These are phyloP conservation scores for Geophilus truncorum DNA, from an alignment of 2,888 invertebrate species.

Conservation along the genomic window DNA sequence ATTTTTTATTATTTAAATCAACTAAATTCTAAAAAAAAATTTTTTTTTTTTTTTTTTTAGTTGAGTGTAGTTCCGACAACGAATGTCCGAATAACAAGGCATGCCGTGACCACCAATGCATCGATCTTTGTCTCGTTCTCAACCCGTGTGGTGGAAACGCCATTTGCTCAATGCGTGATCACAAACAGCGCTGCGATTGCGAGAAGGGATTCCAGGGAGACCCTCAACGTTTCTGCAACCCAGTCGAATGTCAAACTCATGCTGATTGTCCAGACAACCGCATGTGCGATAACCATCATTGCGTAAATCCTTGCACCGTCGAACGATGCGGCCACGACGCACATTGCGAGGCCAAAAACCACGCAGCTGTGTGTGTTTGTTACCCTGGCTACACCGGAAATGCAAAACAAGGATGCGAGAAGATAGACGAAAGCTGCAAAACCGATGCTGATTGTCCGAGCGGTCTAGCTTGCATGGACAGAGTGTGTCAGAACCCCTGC, in stretches of 20 bases:
- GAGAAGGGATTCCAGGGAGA: conserved; percentile 52
- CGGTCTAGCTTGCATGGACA: conserved; percentile 73
- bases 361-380: conserved; percentile 41
- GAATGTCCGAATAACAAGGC: conserved; percentile 63
- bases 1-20: not conserved
- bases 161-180: conserved; percentile 60
- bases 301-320: conserved; percentile 40
- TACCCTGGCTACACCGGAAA: conserved; percentile 40
- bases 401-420: conserved; percentile 36
- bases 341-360: conserved; percentile 42
- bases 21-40: not conserved
- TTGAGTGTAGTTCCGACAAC: conserved; percentile 40
- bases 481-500: conserved; percentile 75
- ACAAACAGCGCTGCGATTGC: conserved; percentile 73
- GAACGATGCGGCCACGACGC: conserved; percentile 54
- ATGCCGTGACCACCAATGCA: conserved; percentile 37
- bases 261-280: conserved; percentile 59
- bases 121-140: conserved; percentile 35
- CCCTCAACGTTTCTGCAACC: conserved; percentile 40
- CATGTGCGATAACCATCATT: conserved; percentile 37
- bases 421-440: conserved; percentile 29
- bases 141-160: conserved; percentile 37
- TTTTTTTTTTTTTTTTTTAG: conserved; percentile 29
- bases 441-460: conserved; percentile 54
- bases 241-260: conserved; percentile 70